These are phyloP conservation scores for Austrofundulus limnaeus DNA, from an alignment of 2,113 vertebrate species.

Conservation along the genomic window DNA sequence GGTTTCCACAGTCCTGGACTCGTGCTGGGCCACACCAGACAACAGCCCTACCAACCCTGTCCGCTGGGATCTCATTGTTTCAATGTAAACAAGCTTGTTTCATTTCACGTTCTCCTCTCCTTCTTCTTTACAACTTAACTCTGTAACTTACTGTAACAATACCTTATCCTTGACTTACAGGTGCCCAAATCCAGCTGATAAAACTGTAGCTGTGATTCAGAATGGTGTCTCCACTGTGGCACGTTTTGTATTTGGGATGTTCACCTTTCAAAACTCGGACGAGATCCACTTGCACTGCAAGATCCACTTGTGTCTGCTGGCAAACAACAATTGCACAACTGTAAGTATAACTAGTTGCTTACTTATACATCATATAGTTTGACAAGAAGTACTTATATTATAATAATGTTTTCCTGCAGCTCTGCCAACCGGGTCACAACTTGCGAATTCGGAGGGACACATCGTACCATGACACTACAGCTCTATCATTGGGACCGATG, in stretches of 20 bases:
- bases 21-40: slow-evolving; percentile 76
- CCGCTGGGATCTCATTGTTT: slow-evolving; percentile 67
- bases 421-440: slow-evolving; percentile 44
- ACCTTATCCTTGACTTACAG: slow-evolving; percentile 28
- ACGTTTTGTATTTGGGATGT: slow-evolving; percentile 76
- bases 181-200: slow-evolving; percentile 68
- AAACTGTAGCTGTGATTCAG: slow-evolving; percentile 63
- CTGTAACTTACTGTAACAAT: background rate
- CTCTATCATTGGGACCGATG: slow-evolving; percentile 63
- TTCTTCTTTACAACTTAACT: background rate
- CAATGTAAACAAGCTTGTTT: slow-evolving; percentile 47
- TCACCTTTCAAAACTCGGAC: slow-evolving; percentile 57
- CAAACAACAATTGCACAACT: slow-evolving; percentile 39
- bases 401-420: slow-evolving; percentile 37
- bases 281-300: slow-evolving; percentile 72
- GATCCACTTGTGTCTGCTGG: slow-evolving; percentile 69
- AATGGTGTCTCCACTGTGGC: slow-evolving; percentile 66
- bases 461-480: slow-evolving; percentile 26
- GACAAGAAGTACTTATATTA: background rate
- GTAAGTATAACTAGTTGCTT: slow-evolving; percentile 42
- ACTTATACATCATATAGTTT: background rate
- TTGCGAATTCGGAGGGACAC: slow-evolving; percentile 23
- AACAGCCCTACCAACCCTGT: slow-evolving; percentile 28
- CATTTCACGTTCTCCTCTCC: background rate
- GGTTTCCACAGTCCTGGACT: slow-evolving; percentile 62